Evolutionary conservation across 2,113 vertebrate genomes (phyloP), one percentile per base, ranked within the genome.

Genomic region (Tylochromis polylepis): DNA sequence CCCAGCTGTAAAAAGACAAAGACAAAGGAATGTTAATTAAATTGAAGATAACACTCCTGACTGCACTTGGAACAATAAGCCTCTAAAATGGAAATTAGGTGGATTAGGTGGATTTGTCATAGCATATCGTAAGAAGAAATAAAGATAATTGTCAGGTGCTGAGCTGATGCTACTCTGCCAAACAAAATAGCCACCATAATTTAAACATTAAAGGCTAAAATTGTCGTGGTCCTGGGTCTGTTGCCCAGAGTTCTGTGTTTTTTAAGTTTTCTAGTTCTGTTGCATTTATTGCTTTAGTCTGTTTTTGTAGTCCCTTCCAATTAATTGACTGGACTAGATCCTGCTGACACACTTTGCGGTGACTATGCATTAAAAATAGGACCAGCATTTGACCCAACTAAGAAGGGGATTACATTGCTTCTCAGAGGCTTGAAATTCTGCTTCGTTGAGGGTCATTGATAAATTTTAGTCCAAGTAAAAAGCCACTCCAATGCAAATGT

Each of bases 1-100:
- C 97, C 98, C 97, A 99, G 95, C 98, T 99, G 65, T 78, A 91
- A 56, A 38, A 2, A 41, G 24, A 89, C 5, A 59, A 38, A 56
- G 6, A 55, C 38, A 82, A 29, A 85, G n/a, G 16, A 14, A 29
- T 3, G 77, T 78, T 29, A 72, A 22, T 18, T 46, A 6, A 51
- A 49, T 41, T 46, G 16, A 72, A 72, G 38, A 75, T 29, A 29
- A 20, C 5, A 46, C 41, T 46, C 41, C 22, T 27, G 12, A 72
- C 9, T 5, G 43, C 51, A 0, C 43, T 14, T 53, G 11, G 31
- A 27, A 34, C 46, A 20, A n/a, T n/a, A 27, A 4, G 27, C 27
- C 18, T 53, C 46, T 53, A 53, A 77, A 34, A 3, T 53, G 11
- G 12, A 31, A 31, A 31, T 51, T n/a, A 5, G 72, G 38, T 53